A percentile compares a stretch with the other conserved stretches of the same genome.
Evolutionary conservation across 2,113 vertebrate species (phyloP).

Genomic region (Cisticola juncidis): DNA sequence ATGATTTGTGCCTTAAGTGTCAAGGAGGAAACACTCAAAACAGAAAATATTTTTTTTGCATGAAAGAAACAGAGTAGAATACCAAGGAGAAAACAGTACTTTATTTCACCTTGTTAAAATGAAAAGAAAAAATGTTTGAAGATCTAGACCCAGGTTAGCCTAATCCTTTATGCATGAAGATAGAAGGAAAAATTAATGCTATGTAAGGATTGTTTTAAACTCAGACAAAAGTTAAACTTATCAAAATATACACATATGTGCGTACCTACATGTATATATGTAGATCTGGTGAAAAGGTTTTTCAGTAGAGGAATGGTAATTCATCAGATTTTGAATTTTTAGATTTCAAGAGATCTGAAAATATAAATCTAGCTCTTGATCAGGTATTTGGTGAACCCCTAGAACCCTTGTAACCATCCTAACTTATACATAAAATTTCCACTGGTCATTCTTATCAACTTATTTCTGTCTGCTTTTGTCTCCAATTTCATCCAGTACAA

Average conservation of each 20-base stretch:
- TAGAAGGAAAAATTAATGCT: slow-evolving; percentile 17
- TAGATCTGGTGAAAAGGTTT: not conserved
- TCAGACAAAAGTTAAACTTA: slow-evolving; percentile 27
- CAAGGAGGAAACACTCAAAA: not conserved
- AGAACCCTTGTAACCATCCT: accelerated
- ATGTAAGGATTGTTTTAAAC: slow-evolving; percentile 27
- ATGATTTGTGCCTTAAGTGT: not conserved
- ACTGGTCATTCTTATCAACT: not conserved
- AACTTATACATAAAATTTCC: not conserved
- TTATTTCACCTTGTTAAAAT: slow-evolving; percentile 37
- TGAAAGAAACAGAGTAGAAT: not conserved
- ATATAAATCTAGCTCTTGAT: not conserved
- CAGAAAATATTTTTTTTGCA: not conserved
- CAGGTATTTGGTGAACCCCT: not conserved
- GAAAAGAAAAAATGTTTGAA: slow-evolving; percentile 24
- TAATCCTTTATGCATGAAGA: slow-evolving; percentile 52
- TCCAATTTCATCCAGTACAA: not conserved
- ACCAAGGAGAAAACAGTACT: not conserved
- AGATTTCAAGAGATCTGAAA: not conserved
- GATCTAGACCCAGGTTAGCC: slow-evolving; percentile 12
- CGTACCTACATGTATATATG: not conserved
- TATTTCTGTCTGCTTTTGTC: not conserved
- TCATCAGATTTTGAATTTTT: not conserved
- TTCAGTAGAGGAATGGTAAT: not conserved
- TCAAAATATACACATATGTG: not conserved